phyloP scores from a whole-genome alignment of 2,113 vertebrate genomes.

The Microcebus murinus region DNA sequence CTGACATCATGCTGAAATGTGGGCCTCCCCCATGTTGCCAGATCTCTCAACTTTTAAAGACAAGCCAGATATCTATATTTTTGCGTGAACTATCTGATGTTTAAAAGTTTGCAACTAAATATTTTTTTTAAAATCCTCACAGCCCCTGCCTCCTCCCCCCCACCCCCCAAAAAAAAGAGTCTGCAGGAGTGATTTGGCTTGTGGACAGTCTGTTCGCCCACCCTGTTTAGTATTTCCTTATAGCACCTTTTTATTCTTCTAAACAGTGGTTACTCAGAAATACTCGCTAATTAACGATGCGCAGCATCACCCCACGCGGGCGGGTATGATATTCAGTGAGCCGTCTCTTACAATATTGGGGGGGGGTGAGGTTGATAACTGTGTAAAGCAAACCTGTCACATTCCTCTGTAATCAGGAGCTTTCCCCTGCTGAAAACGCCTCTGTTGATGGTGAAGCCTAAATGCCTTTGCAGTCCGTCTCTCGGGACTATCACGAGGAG shows the following conservation, averaged over 20 bases:
- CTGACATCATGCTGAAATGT: not conserved
- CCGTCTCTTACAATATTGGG: constrained; percentile 51
- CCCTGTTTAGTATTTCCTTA: not conserved
- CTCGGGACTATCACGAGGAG: not conserved
- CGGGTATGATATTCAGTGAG: not conserved
- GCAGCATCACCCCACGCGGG: not conserved
- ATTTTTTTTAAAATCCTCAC: not conserved
- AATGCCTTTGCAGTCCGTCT: not conserved
- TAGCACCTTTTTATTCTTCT: not conserved
- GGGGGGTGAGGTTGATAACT: constrained; percentile 59
- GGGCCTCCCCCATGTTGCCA: not conserved
- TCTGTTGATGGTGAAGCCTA: constrained; percentile 57
- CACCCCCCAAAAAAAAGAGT: too few species aligned
- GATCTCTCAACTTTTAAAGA: not conserved
- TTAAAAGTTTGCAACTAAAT: not conserved
- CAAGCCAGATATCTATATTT: not conserved
- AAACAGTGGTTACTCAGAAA: not conserved
- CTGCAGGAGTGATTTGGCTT: not conserved
- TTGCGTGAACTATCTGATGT: not conserved
- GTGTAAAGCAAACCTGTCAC: constrained; percentile 68
- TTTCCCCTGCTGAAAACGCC: constrained; percentile 68
- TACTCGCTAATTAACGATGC: not conserved
- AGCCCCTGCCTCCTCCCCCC: too few species aligned
- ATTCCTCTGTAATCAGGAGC: constrained; percentile 77
- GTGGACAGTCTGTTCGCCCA: accelerated